Conservation (phyloP, 2,113 vertebrate species). For the Campylorhamphus procurvoides region DNA sequence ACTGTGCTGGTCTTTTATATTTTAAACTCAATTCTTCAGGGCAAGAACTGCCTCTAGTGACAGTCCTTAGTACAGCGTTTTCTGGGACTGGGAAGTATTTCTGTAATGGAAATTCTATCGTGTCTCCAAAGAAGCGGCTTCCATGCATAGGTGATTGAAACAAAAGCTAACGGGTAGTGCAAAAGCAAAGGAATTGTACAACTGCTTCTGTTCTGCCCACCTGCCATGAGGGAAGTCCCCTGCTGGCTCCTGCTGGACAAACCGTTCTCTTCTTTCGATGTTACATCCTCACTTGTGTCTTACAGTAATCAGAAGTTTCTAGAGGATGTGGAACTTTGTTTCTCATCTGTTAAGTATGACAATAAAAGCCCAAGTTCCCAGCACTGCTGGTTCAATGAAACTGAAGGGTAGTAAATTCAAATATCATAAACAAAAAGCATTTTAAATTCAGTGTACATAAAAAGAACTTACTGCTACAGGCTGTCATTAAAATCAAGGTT, state of each 20-base stretch:
- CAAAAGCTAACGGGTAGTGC: not conserved
- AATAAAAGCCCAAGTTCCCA: not conserved
- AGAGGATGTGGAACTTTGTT: constrained; percentile 22
- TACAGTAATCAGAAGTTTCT: not conserved
- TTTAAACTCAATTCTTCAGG: not conserved
- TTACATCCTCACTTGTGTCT: not conserved
- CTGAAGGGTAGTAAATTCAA: not conserved
- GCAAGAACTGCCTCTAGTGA: not conserved
- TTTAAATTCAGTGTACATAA: not conserved
- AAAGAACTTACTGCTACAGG: not conserved
- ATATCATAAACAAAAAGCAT: not conserved
- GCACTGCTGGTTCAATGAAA: not conserved
- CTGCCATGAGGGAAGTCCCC: not conserved
- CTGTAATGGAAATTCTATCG: not conserved
- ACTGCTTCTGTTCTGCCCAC: not conserved
- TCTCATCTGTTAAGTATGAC: not conserved
- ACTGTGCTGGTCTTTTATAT: not conserved
- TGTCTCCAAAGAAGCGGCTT: not conserved
- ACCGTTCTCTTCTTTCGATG: not conserved
- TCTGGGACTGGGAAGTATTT: not conserved
- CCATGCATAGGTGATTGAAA: fast-evolving
- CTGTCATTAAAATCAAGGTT: not conserved
- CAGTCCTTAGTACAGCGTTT: not conserved
- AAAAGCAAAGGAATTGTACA: not conserved
- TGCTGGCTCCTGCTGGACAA: not conserved